Base-by-base conservation (phyloP, 2,888 invertebrate genomes). In the Seira sanloemensis region DNA sequence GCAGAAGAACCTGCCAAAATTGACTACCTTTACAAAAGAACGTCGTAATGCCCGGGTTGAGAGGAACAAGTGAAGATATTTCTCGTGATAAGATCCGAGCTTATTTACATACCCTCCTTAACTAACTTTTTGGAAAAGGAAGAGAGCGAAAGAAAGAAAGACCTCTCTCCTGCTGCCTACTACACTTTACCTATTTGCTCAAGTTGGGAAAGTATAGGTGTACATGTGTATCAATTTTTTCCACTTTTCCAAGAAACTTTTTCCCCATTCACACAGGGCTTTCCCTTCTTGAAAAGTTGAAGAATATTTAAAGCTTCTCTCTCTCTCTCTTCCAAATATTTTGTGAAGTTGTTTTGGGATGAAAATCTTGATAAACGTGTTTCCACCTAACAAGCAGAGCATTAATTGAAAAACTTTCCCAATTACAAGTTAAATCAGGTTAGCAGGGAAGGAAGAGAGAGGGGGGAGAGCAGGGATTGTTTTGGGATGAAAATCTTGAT, bases 401-500 rank as follows among this genome's bases (percentile, higher is more conserved):
- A 84, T 84, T 89, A 88, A 89, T 89, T 89, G 88, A 50, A 24
- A 58, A 68, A 9, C 21, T 24, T 46, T 26, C 58, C 23, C 19
- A 67, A 80, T 89, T 88, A 89, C 86, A 84, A 87, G 86, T 85
- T 85, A 81, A 85, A 85, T 84, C 84, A 84, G 84, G 84, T 84
- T 84, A 84, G 76, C 84, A 84, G 84, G 84, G 12, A 37, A 84
- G 72, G 66, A 80, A 74, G 72, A 72, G 54, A 25, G 67, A 54
- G 71, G 18, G 69, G 21, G 37, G 77, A 23, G 16, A 50, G 21
- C 37, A 68, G 23, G 18, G 18, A 67, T 46, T 27, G 65, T 62
- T 62, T 62, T 23, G 65, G 54, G 78, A 78, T 71, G 80, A 77
- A 84, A 80, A 84, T 84, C 84, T 84, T 84, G 84, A 84, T 84